These are phyloP conservation scores for Cryptus armator DNA, from an alignment of 2,888 invertebrate species.

Conservation along the genomic window DNA sequence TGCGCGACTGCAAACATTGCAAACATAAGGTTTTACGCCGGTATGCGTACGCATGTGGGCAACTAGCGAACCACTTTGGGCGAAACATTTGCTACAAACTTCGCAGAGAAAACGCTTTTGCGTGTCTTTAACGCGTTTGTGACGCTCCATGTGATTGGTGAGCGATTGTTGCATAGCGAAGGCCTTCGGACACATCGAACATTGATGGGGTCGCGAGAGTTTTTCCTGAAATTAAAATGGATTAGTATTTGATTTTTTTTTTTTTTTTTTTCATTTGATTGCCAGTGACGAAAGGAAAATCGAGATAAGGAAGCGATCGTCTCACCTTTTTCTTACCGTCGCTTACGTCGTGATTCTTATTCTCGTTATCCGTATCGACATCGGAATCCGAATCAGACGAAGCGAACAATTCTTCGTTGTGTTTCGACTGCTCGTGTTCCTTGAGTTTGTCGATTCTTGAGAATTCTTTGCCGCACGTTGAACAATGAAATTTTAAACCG, in stretches of 20 bases:
- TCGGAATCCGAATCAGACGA: slow-evolving; percentile 77
- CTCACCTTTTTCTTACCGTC: slow-evolving; percentile 78
- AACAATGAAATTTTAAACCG: slow-evolving; percentile 80
- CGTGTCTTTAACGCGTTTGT: slow-evolving; percentile 80
- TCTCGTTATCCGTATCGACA: slow-evolving; percentile 77
- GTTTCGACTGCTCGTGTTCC: slow-evolving; percentile 82
- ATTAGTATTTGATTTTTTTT: slow-evolving; percentile 10
- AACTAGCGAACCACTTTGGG: slow-evolving; percentile 81
- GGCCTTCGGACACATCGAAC: slow-evolving; percentile 80
- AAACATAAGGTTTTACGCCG: slow-evolving; percentile 82
- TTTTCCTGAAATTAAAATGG: slow-evolving; percentile 76
- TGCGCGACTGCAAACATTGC: slow-evolving; percentile 81
- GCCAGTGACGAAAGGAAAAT: too few species aligned
- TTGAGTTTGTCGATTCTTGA: slow-evolving; percentile 80
- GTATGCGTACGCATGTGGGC: slow-evolving; percentile 83
- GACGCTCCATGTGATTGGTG: slow-evolving; percentile 81
- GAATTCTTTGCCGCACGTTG: slow-evolving; percentile 80
- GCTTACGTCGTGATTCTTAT: slow-evolving; percentile 70
- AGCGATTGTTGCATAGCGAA: slow-evolving; percentile 81
- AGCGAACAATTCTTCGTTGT: slow-evolving; percentile 79
- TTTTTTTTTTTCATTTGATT: too few species aligned
- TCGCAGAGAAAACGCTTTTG: slow-evolving; percentile 82
- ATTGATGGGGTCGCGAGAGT: slow-evolving; percentile 79
- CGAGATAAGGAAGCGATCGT: too few species aligned
- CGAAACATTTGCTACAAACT: slow-evolving; percentile 83